A percentile compares a stretch with the other conserved stretches of the same genome.
These are phyloP conservation scores for Myotis pilosus DNA, from an alignment of 2,797 vertebrate genomes.

Conservation along the genomic window DNA sequence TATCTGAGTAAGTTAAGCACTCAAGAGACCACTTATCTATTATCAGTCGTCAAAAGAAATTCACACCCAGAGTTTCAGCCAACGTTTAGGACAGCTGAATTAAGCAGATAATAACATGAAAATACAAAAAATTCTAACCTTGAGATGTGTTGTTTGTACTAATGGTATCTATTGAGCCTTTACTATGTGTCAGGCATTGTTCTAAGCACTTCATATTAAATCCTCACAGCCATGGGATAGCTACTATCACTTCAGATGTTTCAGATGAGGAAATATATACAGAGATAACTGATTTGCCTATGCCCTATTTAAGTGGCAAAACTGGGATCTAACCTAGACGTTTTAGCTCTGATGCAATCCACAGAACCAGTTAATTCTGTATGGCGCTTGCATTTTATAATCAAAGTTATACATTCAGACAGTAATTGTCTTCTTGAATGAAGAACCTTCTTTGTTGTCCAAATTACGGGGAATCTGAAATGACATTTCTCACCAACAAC, in stretches of 20 bases:
- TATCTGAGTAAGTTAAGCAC: slow-evolving; percentile 37
- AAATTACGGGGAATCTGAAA: slow-evolving; percentile 13
- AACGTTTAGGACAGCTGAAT: slow-evolving; percentile 60
- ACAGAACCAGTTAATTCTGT: slow-evolving; percentile 1
- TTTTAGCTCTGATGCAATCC: neutral
- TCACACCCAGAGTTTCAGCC: slow-evolving; percentile 61
- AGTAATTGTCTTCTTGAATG: slow-evolving; percentile 22
- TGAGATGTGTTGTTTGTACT: neutral
- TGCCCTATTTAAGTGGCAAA: neutral
- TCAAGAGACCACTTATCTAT: slow-evolving; percentile 34
- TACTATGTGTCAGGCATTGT: neutral
- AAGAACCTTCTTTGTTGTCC: slow-evolving; percentile 15
- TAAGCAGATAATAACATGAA: slow-evolving; percentile 69
- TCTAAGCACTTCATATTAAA: slow-evolving; percentile 8
- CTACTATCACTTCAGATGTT: neutral
- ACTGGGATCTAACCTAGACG: neutral
- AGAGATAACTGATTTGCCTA: neutral
- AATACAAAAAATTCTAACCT: neutral
- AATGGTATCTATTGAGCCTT: neutral
- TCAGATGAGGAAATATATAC: slow-evolving; percentile 7
- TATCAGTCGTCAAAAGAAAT: slow-evolving; percentile 67
- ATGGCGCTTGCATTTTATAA: slow-evolving; percentile 31
- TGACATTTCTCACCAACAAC: neutral
- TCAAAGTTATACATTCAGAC: neutral
- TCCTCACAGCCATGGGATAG: neutral